Percentiles rank a stretch among this genome's conserved stretches.
These are phyloP conservation scores for Ormyrus pomaceus DNA, from an alignment of 2,888 invertebrate species.

Conservation along the genomic window DNA sequence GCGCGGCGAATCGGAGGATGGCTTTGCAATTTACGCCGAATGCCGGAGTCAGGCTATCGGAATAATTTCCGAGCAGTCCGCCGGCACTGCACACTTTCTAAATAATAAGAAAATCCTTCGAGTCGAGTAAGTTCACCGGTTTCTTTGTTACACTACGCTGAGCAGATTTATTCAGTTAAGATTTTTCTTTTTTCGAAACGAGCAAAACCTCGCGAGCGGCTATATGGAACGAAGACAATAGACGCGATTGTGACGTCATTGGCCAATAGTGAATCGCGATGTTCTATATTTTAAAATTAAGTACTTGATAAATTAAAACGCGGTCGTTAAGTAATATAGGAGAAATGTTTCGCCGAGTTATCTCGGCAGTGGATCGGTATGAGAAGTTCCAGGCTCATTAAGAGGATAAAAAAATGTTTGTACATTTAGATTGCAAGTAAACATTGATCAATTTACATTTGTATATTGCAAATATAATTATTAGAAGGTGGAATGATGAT, in stretches of 20 bases:
- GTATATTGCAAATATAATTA: too few relatives aligned
- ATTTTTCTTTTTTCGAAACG: conserved; percentile 12
- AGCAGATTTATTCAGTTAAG: conserved; percentile 33
- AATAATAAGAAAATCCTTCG: conserved; percentile 38
- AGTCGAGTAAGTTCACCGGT: conserved; percentile 6
- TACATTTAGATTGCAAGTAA: too few relatives aligned
- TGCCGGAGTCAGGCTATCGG: conserved; percentile 26
- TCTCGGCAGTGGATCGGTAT: too few relatives aligned
- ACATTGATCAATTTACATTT: too few relatives aligned
- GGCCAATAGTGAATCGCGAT: not conserved
- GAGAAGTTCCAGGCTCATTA: too few relatives aligned
- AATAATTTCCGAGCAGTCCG: conserved; percentile 19
- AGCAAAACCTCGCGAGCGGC: not conserved
- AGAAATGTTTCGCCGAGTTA: too few relatives aligned
- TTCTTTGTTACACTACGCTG: conserved; percentile 28
- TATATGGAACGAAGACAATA: not conserved
- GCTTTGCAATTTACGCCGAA: not conserved
- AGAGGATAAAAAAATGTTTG: too few relatives aligned
- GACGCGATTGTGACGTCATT: conserved; percentile 13
- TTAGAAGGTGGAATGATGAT: too few relatives aligned
- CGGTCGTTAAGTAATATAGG: too few relatives aligned
- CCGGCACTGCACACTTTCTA: conserved; percentile 36
- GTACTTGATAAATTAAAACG: too few relatives aligned
- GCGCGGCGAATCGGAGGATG: not conserved
- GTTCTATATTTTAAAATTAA: conserved; percentile 18